A percentile compares a stretch with the other conserved stretches of the same genome.
Evolutionary conservation across 2,888 invertebrate genomes (phyloP).

Genomic region (Callyntrura guangdongensis): DNA sequence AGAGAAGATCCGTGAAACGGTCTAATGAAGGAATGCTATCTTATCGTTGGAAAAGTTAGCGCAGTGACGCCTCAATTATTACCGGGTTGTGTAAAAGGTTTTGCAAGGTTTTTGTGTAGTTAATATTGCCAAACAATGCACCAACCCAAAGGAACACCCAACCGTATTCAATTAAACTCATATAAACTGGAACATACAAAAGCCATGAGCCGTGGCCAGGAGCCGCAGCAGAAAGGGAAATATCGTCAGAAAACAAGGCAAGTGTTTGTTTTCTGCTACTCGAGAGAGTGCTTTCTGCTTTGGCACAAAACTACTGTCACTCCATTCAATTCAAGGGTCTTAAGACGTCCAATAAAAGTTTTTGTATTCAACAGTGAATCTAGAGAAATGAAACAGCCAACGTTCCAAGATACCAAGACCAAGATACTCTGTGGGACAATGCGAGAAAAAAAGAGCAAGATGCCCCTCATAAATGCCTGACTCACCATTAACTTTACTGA

Average conservation of each 20-base stretch:
- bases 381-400: not conserved
- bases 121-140: not conserved
- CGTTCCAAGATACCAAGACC: not conserved
- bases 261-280: not conserved
- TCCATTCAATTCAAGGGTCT: not conserved
- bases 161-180: not conserved
- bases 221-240: not conserved
- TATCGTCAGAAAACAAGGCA: not conserved
- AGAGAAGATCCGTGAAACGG: not conserved
- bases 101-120: not conserved
- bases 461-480: not conserved
- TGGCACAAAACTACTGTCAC: not conserved
- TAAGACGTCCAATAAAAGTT: conserved; percentile 6
- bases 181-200: not conserved
- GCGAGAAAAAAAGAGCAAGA: not conserved
- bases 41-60: not conserved
- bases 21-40: not conserved
- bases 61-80: not conserved
- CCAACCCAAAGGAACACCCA: not conserved
- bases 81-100: too few relatives aligned
- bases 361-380: not conserved
- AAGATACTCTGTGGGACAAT: not conserved
- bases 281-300: not conserved
- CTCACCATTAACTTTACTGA: not conserved
- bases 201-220: not conserved